phyloP scores from a whole-genome alignment of 1,140 invertebrate species.

The Amyelois transitella region DNA sequence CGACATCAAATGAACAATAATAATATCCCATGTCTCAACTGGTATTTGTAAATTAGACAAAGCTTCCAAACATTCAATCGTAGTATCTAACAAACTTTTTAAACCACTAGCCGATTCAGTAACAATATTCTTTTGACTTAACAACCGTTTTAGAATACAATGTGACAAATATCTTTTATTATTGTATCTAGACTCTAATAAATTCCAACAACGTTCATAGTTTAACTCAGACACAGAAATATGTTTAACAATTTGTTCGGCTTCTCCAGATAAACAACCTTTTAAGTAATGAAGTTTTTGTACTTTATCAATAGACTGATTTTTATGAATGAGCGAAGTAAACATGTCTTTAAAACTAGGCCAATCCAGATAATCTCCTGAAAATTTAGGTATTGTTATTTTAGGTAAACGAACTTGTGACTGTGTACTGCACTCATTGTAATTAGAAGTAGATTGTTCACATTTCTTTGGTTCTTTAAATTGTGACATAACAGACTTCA shows the following conservation, averaged over 20 bases:
- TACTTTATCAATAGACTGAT: conserved; percentile 6
- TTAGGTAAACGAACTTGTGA: neutral
- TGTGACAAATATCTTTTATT: conserved; percentile 10
- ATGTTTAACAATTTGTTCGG: conserved; percentile 9
- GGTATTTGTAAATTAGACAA: conserved; percentile 5
- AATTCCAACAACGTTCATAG: conserved; percentile 5
- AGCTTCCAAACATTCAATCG: conserved; percentile 5
- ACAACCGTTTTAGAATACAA: conserved; percentile 8
- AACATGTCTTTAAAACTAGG: conserved; percentile 4
- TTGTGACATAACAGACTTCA: neutral
- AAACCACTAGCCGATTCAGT: conserved; percentile 3
- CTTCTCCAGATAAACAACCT: conserved; percentile 5
- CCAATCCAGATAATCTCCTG: conserved; percentile 11
- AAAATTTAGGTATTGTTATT: conserved; percentile 11
- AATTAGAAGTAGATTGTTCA: neutral
- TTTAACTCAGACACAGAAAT: neutral
- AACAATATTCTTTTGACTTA: conserved; percentile 4
- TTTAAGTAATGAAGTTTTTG: conserved; percentile 14
- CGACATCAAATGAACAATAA: conserved; percentile 6
- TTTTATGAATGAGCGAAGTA: conserved; percentile 4
- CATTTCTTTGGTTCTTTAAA: neutral
- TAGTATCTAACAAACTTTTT: conserved; percentile 7
- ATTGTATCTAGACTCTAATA: conserved; percentile 8
- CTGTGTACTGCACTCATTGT: neutral
- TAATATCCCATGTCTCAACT: conserved; percentile 5